Percentiles rank a stretch among this genome's conserved stretches.
Conservation (phyloP, 2,113 vertebrate species). For the Astur gentilis region DNA sequence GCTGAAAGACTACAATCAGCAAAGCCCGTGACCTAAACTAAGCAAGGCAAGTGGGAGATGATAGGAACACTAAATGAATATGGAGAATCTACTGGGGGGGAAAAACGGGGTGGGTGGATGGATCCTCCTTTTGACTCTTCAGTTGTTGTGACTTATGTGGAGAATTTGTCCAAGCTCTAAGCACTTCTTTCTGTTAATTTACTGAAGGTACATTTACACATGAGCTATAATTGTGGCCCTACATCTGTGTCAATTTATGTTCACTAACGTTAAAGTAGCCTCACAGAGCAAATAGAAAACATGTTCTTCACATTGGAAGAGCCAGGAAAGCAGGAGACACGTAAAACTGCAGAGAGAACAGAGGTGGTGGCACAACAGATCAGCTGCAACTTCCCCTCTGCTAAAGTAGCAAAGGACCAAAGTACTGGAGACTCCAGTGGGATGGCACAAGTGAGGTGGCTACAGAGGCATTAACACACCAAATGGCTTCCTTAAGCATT, state of each 20-base stretch:
- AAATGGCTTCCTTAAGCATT: neutral
- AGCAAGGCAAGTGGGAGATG: neutral
- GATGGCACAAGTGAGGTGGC: neutral
- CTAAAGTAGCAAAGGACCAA: neutral
- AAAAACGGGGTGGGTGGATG: accelerated
- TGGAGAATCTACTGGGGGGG: neutral
- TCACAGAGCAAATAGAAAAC: neutral
- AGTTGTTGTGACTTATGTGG: accelerated
- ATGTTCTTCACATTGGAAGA: neutral
- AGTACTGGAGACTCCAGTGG: neutral
- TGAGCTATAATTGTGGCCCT: neutral
- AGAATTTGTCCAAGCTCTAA: neutral
- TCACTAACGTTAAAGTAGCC: neutral
- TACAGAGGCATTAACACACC: neutral
- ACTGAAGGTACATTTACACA: neutral
- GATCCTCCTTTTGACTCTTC: neutral
- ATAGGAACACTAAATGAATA: neutral
- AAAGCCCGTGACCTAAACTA: neutral
- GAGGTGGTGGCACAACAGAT: neutral
- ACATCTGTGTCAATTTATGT: neutral
- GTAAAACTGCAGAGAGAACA: neutral
- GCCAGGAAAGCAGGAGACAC: neutral
- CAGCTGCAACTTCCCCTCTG: neutral
- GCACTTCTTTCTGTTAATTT: neutral
- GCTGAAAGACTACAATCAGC: neutral